Conservation (phyloP, 2,888 invertebrate genomes). For the Nemotelus pantherinus region DNA sequence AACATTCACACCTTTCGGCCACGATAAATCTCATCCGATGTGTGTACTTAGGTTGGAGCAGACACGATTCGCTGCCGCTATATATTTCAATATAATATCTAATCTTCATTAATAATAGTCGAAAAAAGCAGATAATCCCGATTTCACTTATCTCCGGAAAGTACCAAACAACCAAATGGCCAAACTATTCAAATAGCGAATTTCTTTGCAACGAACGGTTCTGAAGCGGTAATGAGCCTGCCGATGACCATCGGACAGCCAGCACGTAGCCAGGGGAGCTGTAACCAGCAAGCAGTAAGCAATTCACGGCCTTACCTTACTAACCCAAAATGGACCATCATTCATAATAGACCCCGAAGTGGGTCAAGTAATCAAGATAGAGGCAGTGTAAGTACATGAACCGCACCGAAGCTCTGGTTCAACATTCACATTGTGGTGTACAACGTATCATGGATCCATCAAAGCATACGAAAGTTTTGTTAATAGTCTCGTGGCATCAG, state of each 20-base stretch:
- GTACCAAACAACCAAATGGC: not conserved
- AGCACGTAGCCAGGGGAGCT: not conserved
- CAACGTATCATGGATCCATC: not conserved
- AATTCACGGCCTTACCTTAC: constrained; percentile 23
- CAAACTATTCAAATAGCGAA: constrained; percentile 12
- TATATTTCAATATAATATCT: constrained; percentile 15
- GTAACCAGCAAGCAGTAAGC: too few species aligned
- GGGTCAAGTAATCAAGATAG: constrained; percentile 31
- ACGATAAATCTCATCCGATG: too few species aligned
- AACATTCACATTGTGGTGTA: not conserved
- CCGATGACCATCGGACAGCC: not conserved
- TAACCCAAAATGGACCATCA: constrained; percentile 40
- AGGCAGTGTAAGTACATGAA: not conserved
- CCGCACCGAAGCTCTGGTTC: not conserved
- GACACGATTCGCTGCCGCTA: not conserved
- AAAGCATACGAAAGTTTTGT: not conserved
- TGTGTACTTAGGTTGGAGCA: not conserved
- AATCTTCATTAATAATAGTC: constrained; percentile 6
- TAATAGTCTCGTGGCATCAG: not conserved
- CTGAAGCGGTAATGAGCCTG: not conserved
- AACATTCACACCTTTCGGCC: too few species aligned
- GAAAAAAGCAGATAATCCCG: constrained; percentile 33
- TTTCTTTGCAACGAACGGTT: not conserved
- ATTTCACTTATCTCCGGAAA: constrained; percentile 29
- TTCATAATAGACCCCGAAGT: constrained; percentile 29